A percentile compares a stretch with the other conserved stretches of the same genome.
phyloP scores from a whole-genome alignment of 2,888 invertebrate species.

The Andrena praecox region DNA sequence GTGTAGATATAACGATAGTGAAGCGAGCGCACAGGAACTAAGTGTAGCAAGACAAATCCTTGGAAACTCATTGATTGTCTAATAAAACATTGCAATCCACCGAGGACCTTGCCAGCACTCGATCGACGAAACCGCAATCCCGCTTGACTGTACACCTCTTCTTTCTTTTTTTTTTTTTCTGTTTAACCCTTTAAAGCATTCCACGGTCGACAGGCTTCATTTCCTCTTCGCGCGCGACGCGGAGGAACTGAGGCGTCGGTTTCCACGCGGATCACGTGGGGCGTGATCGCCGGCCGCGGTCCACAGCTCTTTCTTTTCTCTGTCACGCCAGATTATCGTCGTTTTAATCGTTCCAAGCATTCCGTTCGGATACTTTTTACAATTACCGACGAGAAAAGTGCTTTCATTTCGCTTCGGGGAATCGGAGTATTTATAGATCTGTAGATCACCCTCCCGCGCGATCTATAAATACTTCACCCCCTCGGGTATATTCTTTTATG shows the following conservation, averaged over 20 bases:
- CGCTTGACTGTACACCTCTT: slow-evolving; percentile 35
- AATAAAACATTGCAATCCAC: slow-evolving; percentile 75
- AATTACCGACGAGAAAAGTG: neutral
- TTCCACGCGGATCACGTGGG: neutral
- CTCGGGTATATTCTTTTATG: neutral
- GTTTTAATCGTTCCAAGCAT: neutral
- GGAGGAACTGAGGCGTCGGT: slow-evolving; percentile 30
- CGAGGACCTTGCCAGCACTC: slow-evolving; percentile 72
- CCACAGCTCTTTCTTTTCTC: slow-evolving; percentile 9
- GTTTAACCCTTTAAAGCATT: slow-evolving; percentile 55
- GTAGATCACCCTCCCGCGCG: neutral
- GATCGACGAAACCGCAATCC: slow-evolving; percentile 60
- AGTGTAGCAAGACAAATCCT: slow-evolving; percentile 59
- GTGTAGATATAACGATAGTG: slow-evolving; percentile 36
- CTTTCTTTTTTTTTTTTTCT: slow-evolving; percentile 39
- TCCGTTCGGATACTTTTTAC: neutral
- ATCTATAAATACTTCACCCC: slow-evolving; percentile 3
- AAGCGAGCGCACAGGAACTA: slow-evolving; percentile 59
- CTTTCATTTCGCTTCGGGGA: slow-evolving; percentile 9
- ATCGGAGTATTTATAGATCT: slow-evolving; percentile 7
- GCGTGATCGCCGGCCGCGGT: slow-evolving; percentile 14
- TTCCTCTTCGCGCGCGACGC: slow-evolving; percentile 31
- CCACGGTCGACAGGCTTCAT: slow-evolving; percentile 28
- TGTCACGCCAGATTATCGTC: neutral
- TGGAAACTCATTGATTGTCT: slow-evolving; percentile 67